Evolutionary conservation across 1,140 invertebrate species (phyloP), one percentile per base, ranked within the genome.

Genomic region (Oncopodura yosiiana): DNA sequence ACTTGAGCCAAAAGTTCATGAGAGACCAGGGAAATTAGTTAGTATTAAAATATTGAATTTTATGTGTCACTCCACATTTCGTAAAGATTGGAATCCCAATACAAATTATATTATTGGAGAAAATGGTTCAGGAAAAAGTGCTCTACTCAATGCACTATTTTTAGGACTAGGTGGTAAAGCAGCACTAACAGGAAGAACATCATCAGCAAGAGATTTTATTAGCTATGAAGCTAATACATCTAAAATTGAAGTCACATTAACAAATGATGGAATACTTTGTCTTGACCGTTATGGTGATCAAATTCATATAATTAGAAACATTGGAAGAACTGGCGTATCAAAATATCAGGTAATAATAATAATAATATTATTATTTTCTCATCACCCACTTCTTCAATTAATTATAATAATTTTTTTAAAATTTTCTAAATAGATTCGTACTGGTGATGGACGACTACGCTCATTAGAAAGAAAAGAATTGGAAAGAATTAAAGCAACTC

Each of bases 111-210:
- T 96, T 41, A 79, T 86, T 58, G 92, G 93, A 14, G 77, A 78
- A 44, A 96, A 97, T 78, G 92, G 92, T 46, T 93, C 88, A 74
- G 93, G 93, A 0, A 96, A 97, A 75, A 94, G 89, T 79, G 91
- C 93, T 14, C 81, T 96, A 59, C 73, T 95, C 21, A 85, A 87
- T 23, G 91, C 85, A 2, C 69, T 96, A 11, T 80, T 91, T 2
- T 73, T 95, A 39, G 91, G 84, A 1, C 74, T 97, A 4, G 92
- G 91, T 30, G 85, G 82, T 9, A 84, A 78, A 66, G 87, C 91
- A 1, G 74, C 73, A 16, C 68, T 71, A 8, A 94, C 91, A 1
- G 84, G 81, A 66, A 74, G 91, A 63, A 87, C 84, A 41, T 75
- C 65, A 49, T 81, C 76, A 60, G 69, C 91, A 9, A 82, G 84